These are phyloP conservation scores for Podarcis raffonei DNA, from an alignment of 2,113 vertebrate species.

Conservation along the genomic window DNA sequence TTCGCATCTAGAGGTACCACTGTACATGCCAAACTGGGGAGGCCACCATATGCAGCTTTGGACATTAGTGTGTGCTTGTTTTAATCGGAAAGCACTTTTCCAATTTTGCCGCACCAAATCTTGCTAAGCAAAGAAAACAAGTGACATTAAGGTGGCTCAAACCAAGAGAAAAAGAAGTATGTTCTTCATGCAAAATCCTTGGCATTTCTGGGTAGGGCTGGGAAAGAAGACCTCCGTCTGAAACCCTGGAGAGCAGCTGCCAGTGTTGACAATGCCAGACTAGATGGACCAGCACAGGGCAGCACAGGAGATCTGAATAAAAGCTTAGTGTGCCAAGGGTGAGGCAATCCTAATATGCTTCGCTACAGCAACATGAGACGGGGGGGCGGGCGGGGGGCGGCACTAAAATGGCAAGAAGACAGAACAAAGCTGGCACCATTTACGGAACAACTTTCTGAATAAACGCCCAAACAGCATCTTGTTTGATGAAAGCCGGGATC, in stretches of 20 bases:
- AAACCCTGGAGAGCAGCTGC: too few relatives aligned
- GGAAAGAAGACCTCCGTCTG: too few relatives aligned
- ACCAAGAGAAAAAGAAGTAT: neutral
- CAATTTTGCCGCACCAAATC: neutral
- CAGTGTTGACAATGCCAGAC: too few relatives aligned
- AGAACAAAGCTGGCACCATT: neutral
- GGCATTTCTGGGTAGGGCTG: too few relatives aligned
- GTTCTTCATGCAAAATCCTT: too few relatives aligned
- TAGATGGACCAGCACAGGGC: too few relatives aligned
- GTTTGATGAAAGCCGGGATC: neutral
- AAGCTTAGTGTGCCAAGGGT: neutral
- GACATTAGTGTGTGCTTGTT: neutral
- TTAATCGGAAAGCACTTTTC: neutral
- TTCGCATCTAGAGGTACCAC: too few relatives aligned
- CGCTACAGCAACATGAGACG: neutral
- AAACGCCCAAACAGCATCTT: neutral
- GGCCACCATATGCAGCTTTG: neutral
- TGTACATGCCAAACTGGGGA: neutral
- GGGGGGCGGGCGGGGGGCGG: neutral
- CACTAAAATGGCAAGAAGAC: neutral
- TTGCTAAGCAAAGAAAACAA: neutral
- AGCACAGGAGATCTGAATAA: neutral
- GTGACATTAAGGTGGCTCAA: neutral
- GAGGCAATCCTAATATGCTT: neutral
- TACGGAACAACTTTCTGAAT: neutral